A percentile compares a stretch with the other conserved stretches of the same genome.
Conservation (phyloP, 2,888 invertebrate genomes). For the Trissolcus brochymenae region DNA sequence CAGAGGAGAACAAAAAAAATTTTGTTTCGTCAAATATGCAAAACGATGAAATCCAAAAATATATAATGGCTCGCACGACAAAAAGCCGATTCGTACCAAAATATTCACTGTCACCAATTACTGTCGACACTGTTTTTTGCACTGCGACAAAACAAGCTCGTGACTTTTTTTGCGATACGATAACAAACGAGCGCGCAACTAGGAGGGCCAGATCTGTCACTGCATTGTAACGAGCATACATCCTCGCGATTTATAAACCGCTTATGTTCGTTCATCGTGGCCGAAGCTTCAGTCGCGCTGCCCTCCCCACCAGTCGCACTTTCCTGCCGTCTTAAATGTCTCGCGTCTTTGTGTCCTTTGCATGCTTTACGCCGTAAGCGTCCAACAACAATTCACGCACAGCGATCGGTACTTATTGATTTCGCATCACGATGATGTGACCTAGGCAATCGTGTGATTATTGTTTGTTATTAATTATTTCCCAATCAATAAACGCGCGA, state of each 20-base stretch:
- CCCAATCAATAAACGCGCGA: no score
- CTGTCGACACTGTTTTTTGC: constrained; percentile 20
- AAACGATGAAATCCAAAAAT: not conserved
- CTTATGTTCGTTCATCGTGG: constrained; percentile 60
- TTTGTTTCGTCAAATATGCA: not conserved
- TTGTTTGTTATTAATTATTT: no score
- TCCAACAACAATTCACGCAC: constrained; percentile 40
- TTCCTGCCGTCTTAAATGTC: constrained; percentile 49
- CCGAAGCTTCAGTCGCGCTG: constrained; percentile 30
- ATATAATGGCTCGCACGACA: constrained; percentile 2
- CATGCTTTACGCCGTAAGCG: constrained; percentile 2
- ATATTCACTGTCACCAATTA: constrained; percentile 47
- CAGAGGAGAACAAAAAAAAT: not conserved
- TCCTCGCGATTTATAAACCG: constrained; percentile 63
- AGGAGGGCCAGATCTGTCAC: constrained; percentile 58
- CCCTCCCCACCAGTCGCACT: constrained; percentile 49
- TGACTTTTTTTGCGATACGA: constrained; percentile 3
- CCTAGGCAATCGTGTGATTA: no score
- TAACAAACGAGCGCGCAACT: constrained; percentile 21
- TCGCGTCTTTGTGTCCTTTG: constrained; percentile 40
- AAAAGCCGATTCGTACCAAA: constrained; percentile 29
- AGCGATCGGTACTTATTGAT: no score
- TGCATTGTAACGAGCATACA: constrained; percentile 58
- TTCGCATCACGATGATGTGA: no score
- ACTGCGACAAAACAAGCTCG: constrained; percentile 17